Conservation (phyloP, 1,140 invertebrate genomes). For the Drosophila parabipectinata region DNA sequence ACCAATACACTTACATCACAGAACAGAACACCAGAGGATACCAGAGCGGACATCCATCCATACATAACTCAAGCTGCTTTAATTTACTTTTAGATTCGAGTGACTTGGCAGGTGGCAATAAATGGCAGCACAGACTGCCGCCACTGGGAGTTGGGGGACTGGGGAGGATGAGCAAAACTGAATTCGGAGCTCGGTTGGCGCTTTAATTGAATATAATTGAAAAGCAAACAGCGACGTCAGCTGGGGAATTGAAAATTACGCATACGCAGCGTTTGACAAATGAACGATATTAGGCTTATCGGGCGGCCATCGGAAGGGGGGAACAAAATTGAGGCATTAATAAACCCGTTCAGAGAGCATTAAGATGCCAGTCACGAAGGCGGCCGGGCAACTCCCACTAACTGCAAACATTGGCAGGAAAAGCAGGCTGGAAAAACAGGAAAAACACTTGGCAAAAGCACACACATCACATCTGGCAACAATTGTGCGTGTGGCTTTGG, state of each 20-base stretch:
- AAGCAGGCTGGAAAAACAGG: slow-evolving; percentile 1
- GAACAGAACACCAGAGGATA: background rate
- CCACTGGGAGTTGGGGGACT: background rate
- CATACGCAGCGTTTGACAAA: slow-evolving; percentile 61
- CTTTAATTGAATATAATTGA: slow-evolving; percentile 74
- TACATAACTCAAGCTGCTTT: slow-evolving; percentile 43
- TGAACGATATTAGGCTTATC: slow-evolving; percentile 48
- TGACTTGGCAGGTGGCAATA: slow-evolving; percentile 53
- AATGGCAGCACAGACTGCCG: background rate
- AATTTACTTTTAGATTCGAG: slow-evolving; percentile 61
- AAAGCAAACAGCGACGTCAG: slow-evolving; percentile 14
- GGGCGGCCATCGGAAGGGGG: slow-evolving; percentile 1
- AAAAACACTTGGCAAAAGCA: slow-evolving; percentile 12
- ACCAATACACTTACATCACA: slow-evolving; percentile 17
- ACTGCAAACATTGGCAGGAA: slow-evolving; percentile 35
- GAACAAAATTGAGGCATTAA: slow-evolving; percentile 35
- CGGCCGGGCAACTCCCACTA: slow-evolving; percentile 30
- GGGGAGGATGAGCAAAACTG: slow-evolving; percentile 30
- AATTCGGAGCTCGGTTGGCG: slow-evolving; percentile 54
- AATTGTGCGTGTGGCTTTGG: slow-evolving; percentile 39
- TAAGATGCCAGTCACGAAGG: slow-evolving; percentile 57
- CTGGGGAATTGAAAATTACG: slow-evolving; percentile 53
- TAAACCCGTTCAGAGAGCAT: slow-evolving; percentile 26
- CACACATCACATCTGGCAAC: slow-evolving; percentile 56
- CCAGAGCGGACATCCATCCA: background rate